These are phyloP conservation scores for Pseudomugil gertrudae DNA, from an alignment of 2,797 vertebrate species.

Conservation along the genomic window DNA sequence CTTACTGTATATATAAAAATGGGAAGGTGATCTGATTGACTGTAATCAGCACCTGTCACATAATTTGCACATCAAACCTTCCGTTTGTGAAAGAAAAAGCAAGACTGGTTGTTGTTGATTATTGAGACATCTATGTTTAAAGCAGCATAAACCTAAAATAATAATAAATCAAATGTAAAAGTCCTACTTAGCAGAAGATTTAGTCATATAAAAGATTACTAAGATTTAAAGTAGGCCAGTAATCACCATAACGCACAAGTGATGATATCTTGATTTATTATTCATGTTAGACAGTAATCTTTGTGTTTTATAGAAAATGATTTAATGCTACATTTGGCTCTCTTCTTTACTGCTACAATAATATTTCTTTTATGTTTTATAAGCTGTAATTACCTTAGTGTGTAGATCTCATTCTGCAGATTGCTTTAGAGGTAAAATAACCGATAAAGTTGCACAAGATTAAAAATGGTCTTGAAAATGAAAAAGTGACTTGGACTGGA, in stretches of 20 bases:
- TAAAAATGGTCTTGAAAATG: too few relatives aligned
- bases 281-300: conserved; percentile 18
- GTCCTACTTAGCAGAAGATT: neutral
- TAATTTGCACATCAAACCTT: conserved; percentile 72
- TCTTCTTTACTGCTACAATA: conserved; percentile 41
- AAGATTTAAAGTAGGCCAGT: conserved; percentile 8
- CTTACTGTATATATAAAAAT: conserved; percentile 50
- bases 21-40: conserved; percentile 81
- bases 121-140: neutral
- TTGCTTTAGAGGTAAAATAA: conserved; percentile 31
- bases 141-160: neutral
- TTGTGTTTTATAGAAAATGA: conserved; percentile 33
- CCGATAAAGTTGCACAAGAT: conserved; percentile 28
- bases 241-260: conserved; percentile 39
- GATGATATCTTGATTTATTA: conserved; percentile 60
- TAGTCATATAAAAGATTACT: conserved; percentile 1
- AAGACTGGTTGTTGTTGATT: neutral
- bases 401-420: conserved; percentile 31
- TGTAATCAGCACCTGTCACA: conserved; percentile 86
- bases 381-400: conserved; percentile 52
- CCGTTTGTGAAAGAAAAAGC: neutral
- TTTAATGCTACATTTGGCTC: conserved; percentile 22
- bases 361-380: conserved; percentile 45
- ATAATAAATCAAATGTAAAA: neutral
- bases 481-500: neutral